Evolutionary conservation across 2,113 vertebrate species (phyloP), one percentile per base, ranked within the genome.

Genomic region (Leucoraja erinaceus): DNA sequence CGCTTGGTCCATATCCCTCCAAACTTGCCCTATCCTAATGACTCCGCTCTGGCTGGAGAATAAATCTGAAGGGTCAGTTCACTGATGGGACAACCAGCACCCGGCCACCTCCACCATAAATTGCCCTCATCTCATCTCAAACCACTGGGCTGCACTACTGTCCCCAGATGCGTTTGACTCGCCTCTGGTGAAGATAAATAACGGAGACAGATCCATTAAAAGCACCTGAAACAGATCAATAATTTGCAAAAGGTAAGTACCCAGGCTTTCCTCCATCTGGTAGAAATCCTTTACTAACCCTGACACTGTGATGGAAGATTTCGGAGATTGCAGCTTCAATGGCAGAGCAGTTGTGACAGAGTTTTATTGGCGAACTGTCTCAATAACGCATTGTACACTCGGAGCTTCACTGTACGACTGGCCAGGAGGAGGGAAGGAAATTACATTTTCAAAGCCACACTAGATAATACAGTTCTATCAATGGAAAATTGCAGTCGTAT

Each of bases 241-340:
- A 88, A 31, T 63, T 61, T 63, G 25, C 59, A 31, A 88, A 88
- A 88, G 83, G 83, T 88, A n/a, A 88, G 59, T 61, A 88, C 28
- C 56, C 83, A 88, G 83, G 22, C 83, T 88, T 31, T 31, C n/a
- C 59, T 66, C 59, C 61, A 61, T 31, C 59, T 86, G 28, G 59
- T 86, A n/a, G 28, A 59, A 86, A 61, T 63, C 59, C 59, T 88
- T 63, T 63, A 66, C 28, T 63, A 16, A 63, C 83, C 11, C 83
- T 88, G 83, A 88, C 83, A 88, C 56, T 88, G 83, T 63, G n/a
- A 88, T 88, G 83, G 83, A 88, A 88, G 83, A 88, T 88, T 88
- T 63, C 1, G 5, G 59, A 88, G 59, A 63, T 63, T 88, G n/a
- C 12, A 16, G 56, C 56, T n/a, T 86, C 83, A 61, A 61, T 86